These are phyloP conservation scores for Acanthacorydalis orientalis DNA, from an alignment of 2,888 invertebrate species.

Conservation along the genomic window DNA sequence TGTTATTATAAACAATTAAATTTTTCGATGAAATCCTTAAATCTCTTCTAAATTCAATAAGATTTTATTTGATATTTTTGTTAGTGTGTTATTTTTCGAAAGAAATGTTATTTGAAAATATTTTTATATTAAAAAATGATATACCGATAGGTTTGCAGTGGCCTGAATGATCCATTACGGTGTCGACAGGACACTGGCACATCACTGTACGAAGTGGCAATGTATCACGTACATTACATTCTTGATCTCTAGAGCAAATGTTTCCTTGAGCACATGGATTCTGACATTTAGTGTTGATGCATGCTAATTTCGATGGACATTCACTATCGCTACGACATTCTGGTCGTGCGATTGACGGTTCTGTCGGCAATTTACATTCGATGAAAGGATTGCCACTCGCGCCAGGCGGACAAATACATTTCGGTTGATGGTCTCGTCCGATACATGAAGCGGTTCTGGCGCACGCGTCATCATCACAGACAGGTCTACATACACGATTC, in stretches of 20 bases:
- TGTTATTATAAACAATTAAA: too few relatives aligned
- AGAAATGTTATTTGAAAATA: not conserved
- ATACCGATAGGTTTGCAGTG: conserved; percentile 36
- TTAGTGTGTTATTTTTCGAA: not conserved
- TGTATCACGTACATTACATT: conserved; percentile 63
- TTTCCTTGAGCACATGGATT: conserved; percentile 58
- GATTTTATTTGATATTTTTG: not conserved
- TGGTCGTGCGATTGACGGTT: conserved; percentile 22
- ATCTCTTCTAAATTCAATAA: too few relatives aligned
- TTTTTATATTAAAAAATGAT: not conserved
- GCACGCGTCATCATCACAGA: conserved; percentile 68
- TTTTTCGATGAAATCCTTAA: too few relatives aligned
- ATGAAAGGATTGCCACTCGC: conserved; percentile 64
- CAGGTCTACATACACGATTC: conserved; percentile 66
- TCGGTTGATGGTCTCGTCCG: conserved; percentile 57
- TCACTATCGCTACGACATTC: conserved; percentile 63
- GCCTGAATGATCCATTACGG: conserved; percentile 53
- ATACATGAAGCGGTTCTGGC: conserved; percentile 61
- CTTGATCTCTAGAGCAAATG: conserved; percentile 60
- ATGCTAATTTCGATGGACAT: conserved; percentile 57
- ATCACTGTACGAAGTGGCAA: conserved; percentile 68
- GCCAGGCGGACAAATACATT: conserved; percentile 60
- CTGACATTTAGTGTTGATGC: conserved; percentile 57
- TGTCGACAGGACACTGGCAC: conserved; percentile 73
- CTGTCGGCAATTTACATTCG: conserved; percentile 36